Evolutionary conservation across 1,140 invertebrate genomes (phyloP).

Genomic region (Hylyphantes graminicola): DNA sequence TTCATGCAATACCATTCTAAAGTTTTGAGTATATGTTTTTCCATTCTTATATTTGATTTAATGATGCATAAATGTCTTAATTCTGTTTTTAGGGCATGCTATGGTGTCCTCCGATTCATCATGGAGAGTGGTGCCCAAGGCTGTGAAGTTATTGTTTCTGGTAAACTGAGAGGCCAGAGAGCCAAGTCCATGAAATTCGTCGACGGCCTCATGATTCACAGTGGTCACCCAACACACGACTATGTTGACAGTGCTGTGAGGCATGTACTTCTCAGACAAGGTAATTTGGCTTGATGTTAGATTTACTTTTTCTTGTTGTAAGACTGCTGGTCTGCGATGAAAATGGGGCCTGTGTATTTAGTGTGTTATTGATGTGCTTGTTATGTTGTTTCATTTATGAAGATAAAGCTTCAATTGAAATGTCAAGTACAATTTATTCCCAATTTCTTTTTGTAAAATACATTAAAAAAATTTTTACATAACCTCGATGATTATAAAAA

Average conservation of each 20-base stretch:
- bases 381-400: too few species aligned
- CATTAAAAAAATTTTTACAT: too few species aligned
- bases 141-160: constrained; percentile 98
- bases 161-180: constrained; percentile 97
- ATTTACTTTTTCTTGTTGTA: neutral
- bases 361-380: neutral
- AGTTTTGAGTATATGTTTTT: too few species aligned
- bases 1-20: too few species aligned
- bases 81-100: constrained; percentile 84
- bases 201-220: constrained; percentile 99
- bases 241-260: constrained; percentile 98
- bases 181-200: constrained; percentile 99
- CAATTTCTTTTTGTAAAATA: neutral
- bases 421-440: too few species aligned
- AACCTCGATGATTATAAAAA: neutral
- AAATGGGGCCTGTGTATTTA: too few species aligned
- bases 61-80: too few species aligned
- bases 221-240: constrained; percentile 97
- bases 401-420: too few species aligned
- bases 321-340: neutral
- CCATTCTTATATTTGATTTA: constrained; percentile 94
- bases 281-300: constrained; percentile 67
- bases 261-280: constrained; percentile 96
- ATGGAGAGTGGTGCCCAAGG: constrained; percentile 98
- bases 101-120: constrained; percentile 98